Conservation (phyloP, 2,888 invertebrate genomes). For the Melieria omissa region DNA sequence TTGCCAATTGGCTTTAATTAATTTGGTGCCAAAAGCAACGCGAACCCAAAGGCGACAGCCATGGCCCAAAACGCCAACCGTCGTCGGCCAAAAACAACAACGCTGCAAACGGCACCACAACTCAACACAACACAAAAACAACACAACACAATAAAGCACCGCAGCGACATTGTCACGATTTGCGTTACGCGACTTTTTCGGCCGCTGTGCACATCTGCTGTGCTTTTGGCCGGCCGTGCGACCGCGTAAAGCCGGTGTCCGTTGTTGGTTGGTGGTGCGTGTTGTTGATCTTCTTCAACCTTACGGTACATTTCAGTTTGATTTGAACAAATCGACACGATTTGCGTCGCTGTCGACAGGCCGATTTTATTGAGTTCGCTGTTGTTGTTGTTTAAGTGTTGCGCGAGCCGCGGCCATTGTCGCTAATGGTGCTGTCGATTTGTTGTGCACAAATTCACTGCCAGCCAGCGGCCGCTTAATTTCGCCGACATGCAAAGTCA, state of each 20-base stretch:
- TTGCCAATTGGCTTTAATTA: constrained; percentile 47
- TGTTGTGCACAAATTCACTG: not conserved
- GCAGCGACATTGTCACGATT: constrained; percentile 22
- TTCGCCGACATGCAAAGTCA: constrained; percentile 41
- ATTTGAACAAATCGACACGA: constrained; percentile 53
- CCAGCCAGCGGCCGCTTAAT: constrained; percentile 30
- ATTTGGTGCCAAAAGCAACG: constrained; percentile 45
- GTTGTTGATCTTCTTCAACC: constrained; percentile 41
- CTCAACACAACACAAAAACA: constrained; percentile 5
- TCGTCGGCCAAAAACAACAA: constrained; percentile 26
- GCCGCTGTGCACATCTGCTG: not conserved
- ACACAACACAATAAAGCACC: not conserved
- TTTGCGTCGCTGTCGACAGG: constrained; percentile 41
- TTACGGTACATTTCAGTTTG: constrained; percentile 48
- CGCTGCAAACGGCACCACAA: constrained; percentile 18
- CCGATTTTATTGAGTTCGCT: constrained; percentile 21
- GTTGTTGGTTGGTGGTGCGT: constrained; percentile 18
- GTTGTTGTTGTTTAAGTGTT: not conserved
- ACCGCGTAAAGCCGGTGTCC: constrained; percentile 15
- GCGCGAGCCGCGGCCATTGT: not conserved
- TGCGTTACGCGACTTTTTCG: constrained; percentile 21
- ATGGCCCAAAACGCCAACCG: constrained; percentile 19
- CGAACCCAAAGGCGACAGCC: constrained; percentile 12
- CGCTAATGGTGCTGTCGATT: not conserved
- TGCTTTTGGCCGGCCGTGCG: not conserved